A percentile compares a stretch with the other conserved stretches of the same genome.
phyloP scores from a whole-genome alignment of 1,140 invertebrate genomes.

The Drosophila neocordata region DNA sequence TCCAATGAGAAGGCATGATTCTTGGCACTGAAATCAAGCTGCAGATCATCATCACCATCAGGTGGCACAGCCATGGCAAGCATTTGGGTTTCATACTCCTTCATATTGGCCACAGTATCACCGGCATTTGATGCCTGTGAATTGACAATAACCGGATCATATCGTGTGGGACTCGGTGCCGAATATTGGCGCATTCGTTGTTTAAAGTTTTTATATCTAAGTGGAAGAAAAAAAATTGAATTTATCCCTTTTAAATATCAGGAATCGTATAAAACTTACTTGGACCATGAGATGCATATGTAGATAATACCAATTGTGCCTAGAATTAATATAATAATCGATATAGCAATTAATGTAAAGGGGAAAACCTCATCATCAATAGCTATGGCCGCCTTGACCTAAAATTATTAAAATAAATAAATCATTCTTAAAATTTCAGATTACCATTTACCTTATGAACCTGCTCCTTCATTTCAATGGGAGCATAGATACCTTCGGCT shows the following conservation, averaged over 20 bases:
- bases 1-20: constrained; percentile 94
- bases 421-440: neutral
- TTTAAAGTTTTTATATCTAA: constrained; percentile 91
- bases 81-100: constrained; percentile 94
- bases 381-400: constrained; percentile 85
- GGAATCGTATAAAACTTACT: constrained; percentile 84
- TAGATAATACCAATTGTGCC: constrained; percentile 94
- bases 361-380: constrained; percentile 90
- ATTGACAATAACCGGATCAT: constrained; percentile 91
- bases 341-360: constrained; percentile 93
- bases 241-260: neutral
- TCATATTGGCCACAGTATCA: constrained; percentile 84
- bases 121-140: constrained; percentile 80
- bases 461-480: constrained; percentile 76
- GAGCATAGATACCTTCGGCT: constrained; percentile 88
- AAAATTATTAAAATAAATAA: constrained; percentile 5
- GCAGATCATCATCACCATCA: constrained; percentile 91
- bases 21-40: constrained; percentile 93
- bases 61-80: constrained; percentile 94
- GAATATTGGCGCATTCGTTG: constrained; percentile 89
- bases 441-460: constrained; percentile 66
- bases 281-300: constrained; percentile 96
- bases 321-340: constrained; percentile 92
- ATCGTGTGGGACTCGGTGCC: constrained; percentile 86
- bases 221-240: constrained; percentile 38